A percentile compares a stretch with the other conserved stretches of the same genome.
phyloP scores from a whole-genome alignment of 2,113 vertebrate genomes.

The Aegotheles bennettii region DNA sequence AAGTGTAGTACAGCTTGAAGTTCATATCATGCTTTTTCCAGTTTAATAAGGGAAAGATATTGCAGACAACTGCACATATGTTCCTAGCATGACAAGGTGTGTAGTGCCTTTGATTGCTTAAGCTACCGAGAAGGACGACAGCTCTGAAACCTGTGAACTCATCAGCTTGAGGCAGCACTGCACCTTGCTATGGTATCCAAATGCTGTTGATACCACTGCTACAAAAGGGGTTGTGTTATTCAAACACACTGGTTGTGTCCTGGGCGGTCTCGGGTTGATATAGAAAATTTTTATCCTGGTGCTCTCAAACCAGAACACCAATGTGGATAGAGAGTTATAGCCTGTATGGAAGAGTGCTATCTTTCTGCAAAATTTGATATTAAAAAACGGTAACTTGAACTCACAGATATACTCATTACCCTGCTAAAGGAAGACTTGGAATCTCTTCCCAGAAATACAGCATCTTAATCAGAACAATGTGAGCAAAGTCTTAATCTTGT shows the following conservation, averaged over 20 bases:
- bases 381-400: slow-evolving; percentile 2
- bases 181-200: neutral
- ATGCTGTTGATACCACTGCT: neutral
- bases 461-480: slow-evolving; percentile 35
- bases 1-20: neutral
- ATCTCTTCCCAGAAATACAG: slow-evolving; percentile 7
- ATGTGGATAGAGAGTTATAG: neutral
- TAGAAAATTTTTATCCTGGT: no score
- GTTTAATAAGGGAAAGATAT: neutral
- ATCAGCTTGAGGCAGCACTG: neutral
- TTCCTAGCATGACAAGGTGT: neutral
- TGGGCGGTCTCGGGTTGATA: no score
- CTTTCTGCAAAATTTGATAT: neutral
- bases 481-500: slow-evolving; percentile 21
- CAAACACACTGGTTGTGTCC: no score
- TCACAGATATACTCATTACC: neutral
- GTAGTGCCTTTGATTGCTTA: neutral
- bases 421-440: neutral
- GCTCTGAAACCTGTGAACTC: neutral
- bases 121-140: neutral
- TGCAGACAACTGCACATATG: neutral
- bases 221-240: neutral
- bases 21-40: neutral
- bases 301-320: no score
- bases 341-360: neutral